Evolutionary conservation across 2,797 vertebrate genomes (phyloP).

Genomic region (Monodelphis domestica): DNA sequence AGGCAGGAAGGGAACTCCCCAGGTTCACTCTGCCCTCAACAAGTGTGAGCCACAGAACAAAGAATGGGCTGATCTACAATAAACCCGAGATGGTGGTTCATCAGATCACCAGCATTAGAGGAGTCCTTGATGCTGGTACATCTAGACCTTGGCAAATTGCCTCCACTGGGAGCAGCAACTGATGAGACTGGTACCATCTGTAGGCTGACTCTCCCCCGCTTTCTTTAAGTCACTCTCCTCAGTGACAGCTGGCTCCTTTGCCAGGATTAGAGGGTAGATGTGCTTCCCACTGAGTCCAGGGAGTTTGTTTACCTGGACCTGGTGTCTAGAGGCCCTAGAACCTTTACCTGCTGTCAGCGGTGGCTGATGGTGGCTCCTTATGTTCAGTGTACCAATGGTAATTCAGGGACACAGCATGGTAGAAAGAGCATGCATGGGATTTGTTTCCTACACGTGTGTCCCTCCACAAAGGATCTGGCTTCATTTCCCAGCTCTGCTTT

Average conservation of each 20-base stretch:
- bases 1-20: neutral
- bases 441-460: neutral
- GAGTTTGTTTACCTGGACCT: neutral
- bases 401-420: neutral
- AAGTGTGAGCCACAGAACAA: neutral
- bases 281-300: neutral
- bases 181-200: neutral
- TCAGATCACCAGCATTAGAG: neutral
- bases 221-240: neutral
- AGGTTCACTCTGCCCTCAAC: neutral
- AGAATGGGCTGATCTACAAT: neutral
- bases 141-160: neutral
- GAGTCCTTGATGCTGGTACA: neutral
- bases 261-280: neutral
- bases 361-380: neutral
- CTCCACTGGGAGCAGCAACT: neutral
- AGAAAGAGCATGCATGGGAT: neutral
- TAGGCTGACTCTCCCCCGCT: neutral
- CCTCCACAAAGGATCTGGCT: neutral
- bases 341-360: neutral
- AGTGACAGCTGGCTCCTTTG: neutral
- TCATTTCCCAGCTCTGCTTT: neutral
- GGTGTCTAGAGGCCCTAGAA: neutral
- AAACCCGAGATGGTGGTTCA: neutral
- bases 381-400: neutral